These are phyloP conservation scores for Monopterus albus DNA, from an alignment of 2,113 vertebrate genomes.

Conservation along the genomic window DNA sequence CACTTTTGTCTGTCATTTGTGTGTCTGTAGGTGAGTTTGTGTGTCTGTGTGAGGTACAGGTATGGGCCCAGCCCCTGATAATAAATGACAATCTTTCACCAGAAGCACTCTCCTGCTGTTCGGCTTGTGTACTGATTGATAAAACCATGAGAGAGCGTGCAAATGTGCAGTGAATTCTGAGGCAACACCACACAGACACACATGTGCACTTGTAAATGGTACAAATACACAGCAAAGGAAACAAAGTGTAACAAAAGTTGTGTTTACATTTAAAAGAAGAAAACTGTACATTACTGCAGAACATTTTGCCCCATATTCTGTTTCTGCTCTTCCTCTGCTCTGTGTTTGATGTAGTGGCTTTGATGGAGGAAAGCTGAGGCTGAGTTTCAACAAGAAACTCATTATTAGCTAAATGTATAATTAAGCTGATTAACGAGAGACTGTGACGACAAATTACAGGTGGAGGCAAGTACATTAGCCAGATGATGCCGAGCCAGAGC, in stretches of 20 bases:
- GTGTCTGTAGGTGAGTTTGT: background rate
- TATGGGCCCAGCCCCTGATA: background rate
- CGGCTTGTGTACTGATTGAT: background rate
- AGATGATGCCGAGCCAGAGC: constrained; percentile 23
- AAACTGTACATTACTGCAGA: background rate
- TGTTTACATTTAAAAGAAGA: background rate
- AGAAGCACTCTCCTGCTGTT: constrained; percentile 3
- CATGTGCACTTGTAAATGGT: background rate
- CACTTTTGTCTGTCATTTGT: background rate
- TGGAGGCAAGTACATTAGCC: constrained; percentile 21
- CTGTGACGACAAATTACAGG: constrained; percentile 32
- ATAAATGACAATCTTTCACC: constrained; percentile 1
- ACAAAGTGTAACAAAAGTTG: background rate
- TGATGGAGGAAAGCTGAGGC: background rate
- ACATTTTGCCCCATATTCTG: background rate
- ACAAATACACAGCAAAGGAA: background rate
- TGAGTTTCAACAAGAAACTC: constrained; percentile 7
- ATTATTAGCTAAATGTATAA: constrained; percentile 44
- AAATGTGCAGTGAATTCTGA: background rate
- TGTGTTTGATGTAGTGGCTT: background rate
- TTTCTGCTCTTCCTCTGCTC: background rate
- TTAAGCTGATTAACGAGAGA: constrained; percentile 50
- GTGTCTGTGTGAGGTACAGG: background rate
- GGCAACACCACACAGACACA: background rate
- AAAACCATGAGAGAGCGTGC: background rate